These are phyloP conservation scores for Micromussa lordhowensis DNA, from an alignment of 92 coral and sea anemone genomes.

Conservation along the genomic window DNA sequence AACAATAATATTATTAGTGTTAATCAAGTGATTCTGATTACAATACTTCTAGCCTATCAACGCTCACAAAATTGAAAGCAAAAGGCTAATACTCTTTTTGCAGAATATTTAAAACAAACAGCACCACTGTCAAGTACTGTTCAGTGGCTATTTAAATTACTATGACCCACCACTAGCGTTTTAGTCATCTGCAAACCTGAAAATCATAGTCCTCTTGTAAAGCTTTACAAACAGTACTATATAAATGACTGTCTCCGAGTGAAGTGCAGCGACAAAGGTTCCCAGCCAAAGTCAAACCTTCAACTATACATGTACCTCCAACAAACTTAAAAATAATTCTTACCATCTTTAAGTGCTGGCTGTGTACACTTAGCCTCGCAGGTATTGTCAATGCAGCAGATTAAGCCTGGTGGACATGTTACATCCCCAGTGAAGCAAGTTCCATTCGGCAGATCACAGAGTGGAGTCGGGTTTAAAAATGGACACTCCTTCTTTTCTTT, in stretches of 20 bases:
- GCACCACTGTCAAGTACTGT: neutral
- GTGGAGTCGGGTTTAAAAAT: slow-evolving; percentile 20
- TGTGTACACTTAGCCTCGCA: slow-evolving; percentile 8
- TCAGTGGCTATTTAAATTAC: neutral
- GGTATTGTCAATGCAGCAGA: slow-evolving; percentile 18
- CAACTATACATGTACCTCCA: no score
- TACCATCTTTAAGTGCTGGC: slow-evolving; percentile 14
- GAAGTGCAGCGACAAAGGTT: no score
- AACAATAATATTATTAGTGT: neutral
- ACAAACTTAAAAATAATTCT: neutral
- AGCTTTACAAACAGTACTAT: no score
- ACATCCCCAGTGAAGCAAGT: slow-evolving; percentile 14
- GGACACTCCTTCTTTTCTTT: neutral
- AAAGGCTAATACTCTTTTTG: neutral
- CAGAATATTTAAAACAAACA: neutral
- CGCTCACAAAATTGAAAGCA: neutral
- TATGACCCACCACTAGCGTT: neutral
- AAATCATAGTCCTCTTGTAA: no score
- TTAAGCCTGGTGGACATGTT: neutral
- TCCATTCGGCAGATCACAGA: neutral
- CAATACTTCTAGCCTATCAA: no score
- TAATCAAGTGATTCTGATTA: no score
- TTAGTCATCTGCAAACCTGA: neutral
- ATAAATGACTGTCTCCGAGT: no score
- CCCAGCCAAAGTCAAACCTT: no score